Percentiles rank a stretch among this genome's conserved stretches.
Evolutionary conservation across 2,113 vertebrate genomes (phyloP).

Genomic region (Agelaius phoeniceus): DNA sequence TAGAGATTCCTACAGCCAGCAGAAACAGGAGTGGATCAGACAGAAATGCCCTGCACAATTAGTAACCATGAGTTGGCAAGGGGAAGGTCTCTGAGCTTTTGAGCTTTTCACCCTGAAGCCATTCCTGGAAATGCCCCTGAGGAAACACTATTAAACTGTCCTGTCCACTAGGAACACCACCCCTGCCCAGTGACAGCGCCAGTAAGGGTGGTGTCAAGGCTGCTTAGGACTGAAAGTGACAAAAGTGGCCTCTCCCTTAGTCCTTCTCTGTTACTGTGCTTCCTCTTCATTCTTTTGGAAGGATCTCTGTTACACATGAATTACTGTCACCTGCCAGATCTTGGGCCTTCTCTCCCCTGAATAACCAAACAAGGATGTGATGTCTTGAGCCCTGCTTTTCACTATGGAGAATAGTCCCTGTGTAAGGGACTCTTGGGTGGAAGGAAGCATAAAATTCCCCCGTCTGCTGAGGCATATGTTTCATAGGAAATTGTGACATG

Average conservation of each 20-base stretch:
- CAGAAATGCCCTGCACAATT: not conserved
- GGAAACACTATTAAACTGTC: not conserved
- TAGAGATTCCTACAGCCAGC: not conserved
- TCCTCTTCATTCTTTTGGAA: not conserved
- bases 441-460: not conserved
- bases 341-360: not conserved
- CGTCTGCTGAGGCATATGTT: not conserved
- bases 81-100: not conserved
- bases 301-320: not conserved
- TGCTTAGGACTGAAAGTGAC: not conserved
- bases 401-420: not conserved
- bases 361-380: not conserved
- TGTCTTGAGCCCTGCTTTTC: not conserved
- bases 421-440: not conserved
- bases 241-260: not conserved
- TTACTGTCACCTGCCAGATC: not conserved
- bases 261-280: not conserved
- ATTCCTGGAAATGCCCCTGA: not conserved
- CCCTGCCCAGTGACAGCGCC: not conserved
- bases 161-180: not conserved
- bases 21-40: not conserved
- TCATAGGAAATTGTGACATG: not conserved
- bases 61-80: not conserved
- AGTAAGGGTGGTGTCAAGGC: not conserved
- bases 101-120: not conserved